These are phyloP conservation scores for Amblyraja radiata DNA, from an alignment of 2,797 vertebrate genomes.

Conservation along the genomic window DNA sequence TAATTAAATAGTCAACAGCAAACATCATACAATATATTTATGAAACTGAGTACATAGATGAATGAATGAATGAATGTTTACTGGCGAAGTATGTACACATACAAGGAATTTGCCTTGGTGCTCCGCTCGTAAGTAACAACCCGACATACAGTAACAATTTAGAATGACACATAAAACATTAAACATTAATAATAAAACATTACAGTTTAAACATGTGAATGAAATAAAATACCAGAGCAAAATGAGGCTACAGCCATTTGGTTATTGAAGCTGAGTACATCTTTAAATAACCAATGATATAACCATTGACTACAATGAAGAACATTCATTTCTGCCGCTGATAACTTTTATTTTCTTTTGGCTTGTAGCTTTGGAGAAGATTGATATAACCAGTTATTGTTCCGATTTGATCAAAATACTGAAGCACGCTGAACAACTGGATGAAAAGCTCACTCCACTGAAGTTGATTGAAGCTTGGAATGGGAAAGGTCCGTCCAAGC, in stretches of 20 bases:
- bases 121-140: no score
- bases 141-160: no score
- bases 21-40: background rate
- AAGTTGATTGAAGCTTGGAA: constrained; percentile 84
- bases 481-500: constrained; percentile 75
- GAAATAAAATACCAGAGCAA: no score
- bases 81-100: no score
- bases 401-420: constrained; percentile 76
- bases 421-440: constrained; percentile 65
- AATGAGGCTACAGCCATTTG: no score
- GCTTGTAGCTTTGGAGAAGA: constrained; percentile 55
- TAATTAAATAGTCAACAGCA: no score
- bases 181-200: no score
- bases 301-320: background rate
- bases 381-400: constrained; percentile 69
- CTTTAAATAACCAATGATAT: background rate
- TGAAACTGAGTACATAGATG: background rate
- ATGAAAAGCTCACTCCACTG: constrained; percentile 85
- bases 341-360: background rate
- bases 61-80: no score
- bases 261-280: background rate
- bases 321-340: background rate
- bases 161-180: no score
- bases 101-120: no score
- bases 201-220: no score